These are phyloP conservation scores for Jaculus jaculus DNA, from an alignment of 2,113 vertebrate genomes.

Conservation along the genomic window DNA sequence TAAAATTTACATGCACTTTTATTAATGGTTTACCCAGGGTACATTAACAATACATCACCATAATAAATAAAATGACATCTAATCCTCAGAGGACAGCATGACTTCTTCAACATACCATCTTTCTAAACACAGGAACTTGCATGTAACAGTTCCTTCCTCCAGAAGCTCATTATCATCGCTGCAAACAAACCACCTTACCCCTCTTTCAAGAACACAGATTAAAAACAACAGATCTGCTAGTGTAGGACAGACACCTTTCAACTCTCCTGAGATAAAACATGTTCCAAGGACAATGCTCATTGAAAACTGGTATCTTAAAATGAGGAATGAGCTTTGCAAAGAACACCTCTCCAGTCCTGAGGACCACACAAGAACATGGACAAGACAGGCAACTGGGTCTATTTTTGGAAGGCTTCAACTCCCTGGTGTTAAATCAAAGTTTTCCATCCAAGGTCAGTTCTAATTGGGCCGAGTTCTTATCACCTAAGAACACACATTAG, in stretches of 20 bases:
- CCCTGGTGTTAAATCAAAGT: not conserved
- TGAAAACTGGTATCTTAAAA: constrained; percentile 3
- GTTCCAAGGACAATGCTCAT: not conserved
- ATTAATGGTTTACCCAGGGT: not conserved
- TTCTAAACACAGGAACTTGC: too few species aligned
- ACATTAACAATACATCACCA: not conserved
- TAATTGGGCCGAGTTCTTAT: constrained; percentile 43
- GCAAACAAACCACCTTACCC: not conserved
- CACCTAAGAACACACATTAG: constrained; percentile 15
- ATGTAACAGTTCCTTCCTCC: too few species aligned
- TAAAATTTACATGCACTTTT: not conserved
- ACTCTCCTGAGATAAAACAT: not conserved
- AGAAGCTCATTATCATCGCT: not conserved
- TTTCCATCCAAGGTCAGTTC: constrained; percentile 16
- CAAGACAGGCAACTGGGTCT: not conserved
- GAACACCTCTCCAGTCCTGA: not conserved
- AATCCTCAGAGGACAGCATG: not conserved
- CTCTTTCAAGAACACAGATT: not conserved
- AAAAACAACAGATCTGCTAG: not conserved
- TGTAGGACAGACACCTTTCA: not conserved
- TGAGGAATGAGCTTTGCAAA: not conserved
- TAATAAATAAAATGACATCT: not conserved
- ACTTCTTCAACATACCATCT: not conserved
- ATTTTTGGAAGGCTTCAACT: not conserved
- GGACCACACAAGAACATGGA: not conserved